phyloP scores from a whole-genome alignment of 1,140 invertebrate species.

The Drosophila repleta region DNA sequence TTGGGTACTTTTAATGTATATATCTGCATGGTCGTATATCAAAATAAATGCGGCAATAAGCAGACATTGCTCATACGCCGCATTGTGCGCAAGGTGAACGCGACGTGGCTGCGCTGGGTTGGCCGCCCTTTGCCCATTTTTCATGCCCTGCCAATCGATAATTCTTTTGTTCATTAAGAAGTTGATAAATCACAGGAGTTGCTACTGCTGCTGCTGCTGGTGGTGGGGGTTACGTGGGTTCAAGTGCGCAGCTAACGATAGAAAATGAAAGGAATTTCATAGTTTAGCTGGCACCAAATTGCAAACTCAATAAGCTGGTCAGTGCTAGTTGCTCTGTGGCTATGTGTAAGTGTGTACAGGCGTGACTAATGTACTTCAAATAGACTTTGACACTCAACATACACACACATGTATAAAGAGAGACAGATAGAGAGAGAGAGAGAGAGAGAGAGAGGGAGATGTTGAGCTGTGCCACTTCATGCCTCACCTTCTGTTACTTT shows the following conservation, averaged over 20 bases:
- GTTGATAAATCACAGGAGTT: slow-evolving; percentile 69
- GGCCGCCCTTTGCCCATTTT: slow-evolving; percentile 43
- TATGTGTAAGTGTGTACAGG: slow-evolving; percentile 11
- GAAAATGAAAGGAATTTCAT: slow-evolving; percentile 49
- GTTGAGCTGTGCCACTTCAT: neutral
- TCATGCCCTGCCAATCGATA: slow-evolving; percentile 71
- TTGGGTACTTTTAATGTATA: slow-evolving; percentile 56
- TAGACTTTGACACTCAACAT: slow-evolving; percentile 44
- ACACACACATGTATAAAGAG: neutral
- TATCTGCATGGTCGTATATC: slow-evolving; percentile 58
- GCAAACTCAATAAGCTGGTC: slow-evolving; percentile 42
- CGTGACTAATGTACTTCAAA: slow-evolving; percentile 54
- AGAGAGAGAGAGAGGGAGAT: no score
- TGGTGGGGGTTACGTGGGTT: slow-evolving; percentile 3
- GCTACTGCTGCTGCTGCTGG: neutral
- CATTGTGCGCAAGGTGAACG: slow-evolving; percentile 45
- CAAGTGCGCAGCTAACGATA: slow-evolving; percentile 10
- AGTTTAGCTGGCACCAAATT: slow-evolving; percentile 44
- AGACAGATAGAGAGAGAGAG: neutral
- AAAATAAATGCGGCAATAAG: slow-evolving; percentile 59
- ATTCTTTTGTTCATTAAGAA: slow-evolving; percentile 80
- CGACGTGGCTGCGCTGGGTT: neutral
- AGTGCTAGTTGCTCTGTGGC: slow-evolving; percentile 7
- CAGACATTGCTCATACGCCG: slow-evolving; percentile 66
- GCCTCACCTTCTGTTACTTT: slow-evolving; percentile 43